These are phyloP conservation scores for Schizopygopsis malacanthus DNA, from an alignment of 2,797 vertebrate genomes.

Conservation along the genomic window DNA sequence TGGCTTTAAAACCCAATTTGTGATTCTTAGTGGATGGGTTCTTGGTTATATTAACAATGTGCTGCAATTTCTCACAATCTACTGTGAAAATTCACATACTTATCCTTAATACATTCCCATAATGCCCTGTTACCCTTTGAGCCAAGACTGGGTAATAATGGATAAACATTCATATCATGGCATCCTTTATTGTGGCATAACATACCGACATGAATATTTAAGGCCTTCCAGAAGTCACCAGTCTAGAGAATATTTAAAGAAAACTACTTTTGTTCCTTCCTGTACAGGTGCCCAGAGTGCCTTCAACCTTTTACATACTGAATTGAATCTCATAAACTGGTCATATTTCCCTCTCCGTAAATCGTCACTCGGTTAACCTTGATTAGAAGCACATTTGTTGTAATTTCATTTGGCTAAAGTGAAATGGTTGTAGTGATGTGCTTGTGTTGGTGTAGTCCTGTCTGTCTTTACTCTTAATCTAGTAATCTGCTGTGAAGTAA, in stretches of 20 bases:
- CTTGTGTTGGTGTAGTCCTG: conserved; percentile 50
- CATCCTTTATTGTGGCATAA: conserved; percentile 54
- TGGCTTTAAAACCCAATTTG: conserved; percentile 36
- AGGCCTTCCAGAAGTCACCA: conserved; percentile 53
- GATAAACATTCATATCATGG: conserved; percentile 42
- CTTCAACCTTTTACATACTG: conserved; percentile 52
- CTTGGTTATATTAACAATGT: conserved; percentile 40
- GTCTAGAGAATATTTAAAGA: conserved; percentile 12
- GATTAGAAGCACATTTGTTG: conserved; percentile 55
- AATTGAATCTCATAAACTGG: conserved; percentile 31
- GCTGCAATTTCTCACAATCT: conserved; percentile 54
- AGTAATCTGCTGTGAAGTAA: conserved; percentile 46
- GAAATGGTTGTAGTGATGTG: conserved; percentile 46
- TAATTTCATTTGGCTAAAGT: conserved; percentile 47
- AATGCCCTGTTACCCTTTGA: conserved; percentile 42
- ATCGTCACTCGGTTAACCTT: conserved; percentile 1
- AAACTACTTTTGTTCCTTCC: conserved; percentile 38
- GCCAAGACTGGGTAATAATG: conserved; percentile 20
- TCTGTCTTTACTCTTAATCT: conserved; percentile 32
- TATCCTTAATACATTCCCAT: conserved; percentile 55
- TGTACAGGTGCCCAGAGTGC: conserved; percentile 62
- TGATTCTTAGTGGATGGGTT: conserved; percentile 6
- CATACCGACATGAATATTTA: conserved; percentile 62
- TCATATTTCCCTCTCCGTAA: not conserved
- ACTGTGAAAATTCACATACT: conserved; percentile 55